These are phyloP conservation scores for Globia sparganii DNA, from an alignment of 2,888 invertebrate species.

Conservation along the genomic window DNA sequence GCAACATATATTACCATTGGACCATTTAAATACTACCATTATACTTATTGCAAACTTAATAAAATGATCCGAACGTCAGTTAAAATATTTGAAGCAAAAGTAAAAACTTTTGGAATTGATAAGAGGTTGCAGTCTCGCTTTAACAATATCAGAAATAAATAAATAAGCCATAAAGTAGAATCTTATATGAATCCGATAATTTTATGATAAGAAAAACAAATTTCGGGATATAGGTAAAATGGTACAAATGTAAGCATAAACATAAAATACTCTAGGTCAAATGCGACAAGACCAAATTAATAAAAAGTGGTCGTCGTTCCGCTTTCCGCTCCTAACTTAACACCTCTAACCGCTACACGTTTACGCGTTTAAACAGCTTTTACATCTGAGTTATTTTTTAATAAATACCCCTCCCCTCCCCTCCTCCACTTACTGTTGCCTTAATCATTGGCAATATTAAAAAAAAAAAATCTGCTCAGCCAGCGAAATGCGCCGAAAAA, in stretches of 20 bases:
- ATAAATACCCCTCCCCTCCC: slow-evolving; percentile 72
- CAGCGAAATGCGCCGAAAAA: slow-evolving; percentile 40
- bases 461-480: slow-evolving; percentile 59
- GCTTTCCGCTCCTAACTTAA: slow-evolving; percentile 21
- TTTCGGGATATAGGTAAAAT: not conserved
- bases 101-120: not conserved
- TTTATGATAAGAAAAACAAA: not conserved
- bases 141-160: too few relatives aligned
- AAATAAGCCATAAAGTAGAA: too few relatives aligned
- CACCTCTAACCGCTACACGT: slow-evolving; percentile 53
- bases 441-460: slow-evolving; percentile 79
- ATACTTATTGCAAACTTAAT: too few relatives aligned
- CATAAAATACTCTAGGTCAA: not conserved
- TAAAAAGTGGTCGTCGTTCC: not conserved
- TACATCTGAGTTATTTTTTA: slow-evolving; percentile 79
- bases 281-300: not conserved
- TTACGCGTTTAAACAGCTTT: slow-evolving; percentile 69
- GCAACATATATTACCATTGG: too few relatives aligned
- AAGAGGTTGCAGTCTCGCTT: too few relatives aligned
- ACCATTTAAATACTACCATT: too few relatives aligned
- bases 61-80: too few relatives aligned
- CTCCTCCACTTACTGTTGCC: slow-evolving; percentile 40
- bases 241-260: not conserved
- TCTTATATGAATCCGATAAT: not conserved
- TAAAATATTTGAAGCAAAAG: too few relatives aligned